A percentile compares a stretch with the other conserved stretches of the same genome.
Evolutionary conservation across 64 coral and sea anemone genomes (phyloP).

Genomic region (Pocillopora verrucosa): DNA sequence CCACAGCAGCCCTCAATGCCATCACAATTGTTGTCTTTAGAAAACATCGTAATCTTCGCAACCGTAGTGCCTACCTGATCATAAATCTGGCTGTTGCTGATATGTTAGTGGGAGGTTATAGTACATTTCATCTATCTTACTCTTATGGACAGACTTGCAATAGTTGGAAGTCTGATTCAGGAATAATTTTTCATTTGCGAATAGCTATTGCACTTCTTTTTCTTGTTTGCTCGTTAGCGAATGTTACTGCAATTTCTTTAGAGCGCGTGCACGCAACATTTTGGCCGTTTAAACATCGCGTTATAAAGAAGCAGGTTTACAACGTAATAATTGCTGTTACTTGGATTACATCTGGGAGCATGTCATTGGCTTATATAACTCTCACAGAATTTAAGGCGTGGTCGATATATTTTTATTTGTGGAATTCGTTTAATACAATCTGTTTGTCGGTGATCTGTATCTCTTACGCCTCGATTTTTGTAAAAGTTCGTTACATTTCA

Average conservation of each 20-base stretch:
- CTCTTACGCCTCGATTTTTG: neutral
- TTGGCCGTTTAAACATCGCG: neutral
- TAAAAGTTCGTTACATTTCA: neutral
- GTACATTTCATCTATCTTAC: neutral
- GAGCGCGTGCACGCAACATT: neutral
- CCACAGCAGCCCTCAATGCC: neutral
- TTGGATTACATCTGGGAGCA: neutral
- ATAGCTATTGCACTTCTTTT: neutral
- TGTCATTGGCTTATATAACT: neutral
- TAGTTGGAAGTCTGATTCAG: neutral
- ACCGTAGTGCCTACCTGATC: conserved; percentile 14
- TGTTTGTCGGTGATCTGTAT: neutral
- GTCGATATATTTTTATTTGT: neutral
- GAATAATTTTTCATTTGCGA: neutral
- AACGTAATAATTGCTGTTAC: neutral
- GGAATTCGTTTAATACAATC: neutral
- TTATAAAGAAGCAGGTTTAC: neutral
- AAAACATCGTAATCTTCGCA: conserved; percentile 5
- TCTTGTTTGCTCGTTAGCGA: neutral
- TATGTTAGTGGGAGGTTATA: conserved; percentile 9
- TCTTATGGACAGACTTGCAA: neutral
- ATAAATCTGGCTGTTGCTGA: conserved; percentile 20
- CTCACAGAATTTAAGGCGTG: neutral
- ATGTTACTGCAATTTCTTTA: neutral
- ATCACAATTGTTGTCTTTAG: neutral